A percentile compares a stretch with the other conserved stretches of the same genome.
phyloP scores from a whole-genome alignment of 2,888 invertebrate genomes.

The Conus canariensis region DNA sequence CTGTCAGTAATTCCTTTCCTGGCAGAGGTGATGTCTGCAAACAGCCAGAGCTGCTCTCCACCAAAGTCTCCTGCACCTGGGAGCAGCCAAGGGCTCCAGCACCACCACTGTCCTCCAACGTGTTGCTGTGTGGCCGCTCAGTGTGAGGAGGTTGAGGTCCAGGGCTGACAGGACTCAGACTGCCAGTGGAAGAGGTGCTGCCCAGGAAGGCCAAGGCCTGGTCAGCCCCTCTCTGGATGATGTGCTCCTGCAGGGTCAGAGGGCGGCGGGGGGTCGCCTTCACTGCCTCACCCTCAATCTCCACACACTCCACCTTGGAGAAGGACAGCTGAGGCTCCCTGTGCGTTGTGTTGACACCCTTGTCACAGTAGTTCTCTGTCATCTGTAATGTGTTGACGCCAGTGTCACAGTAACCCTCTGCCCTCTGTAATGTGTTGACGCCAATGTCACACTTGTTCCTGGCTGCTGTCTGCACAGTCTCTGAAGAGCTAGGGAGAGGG shows the following conservation, averaged over 20 bases:
- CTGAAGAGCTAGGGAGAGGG: not conserved
- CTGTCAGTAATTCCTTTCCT: too few relatives aligned
- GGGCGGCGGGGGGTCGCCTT: not conserved
- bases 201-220: conserved; percentile 41
- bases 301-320: conserved; percentile 4
- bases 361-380: not conserved
- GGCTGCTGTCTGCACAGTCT: not conserved
- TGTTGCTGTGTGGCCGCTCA: not conserved
- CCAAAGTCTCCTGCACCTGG: too few relatives aligned
- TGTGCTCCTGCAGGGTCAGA: conserved; percentile 41
- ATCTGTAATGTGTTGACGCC: too few relatives aligned
- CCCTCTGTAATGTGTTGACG: too few relatives aligned
- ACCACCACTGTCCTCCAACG: not conserved
- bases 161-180: conserved; percentile 37
- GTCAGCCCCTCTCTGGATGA: conserved; percentile 31
- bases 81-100: not conserved
- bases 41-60: too few relatives aligned
- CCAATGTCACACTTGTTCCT: too few relatives aligned
- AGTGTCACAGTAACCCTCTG: too few relatives aligned
- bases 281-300: conserved; percentile 3
- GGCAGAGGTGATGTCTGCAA: too few relatives aligned
- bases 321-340: not conserved
- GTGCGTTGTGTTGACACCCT: conserved; percentile 52
- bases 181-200: conserved; percentile 34
- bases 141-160: too few relatives aligned